A percentile compares a stretch with the other conserved stretches of the same genome.
Conservation (phyloP, 2,113 vertebrate species). For the Ramphastos sulfuratus region DNA sequence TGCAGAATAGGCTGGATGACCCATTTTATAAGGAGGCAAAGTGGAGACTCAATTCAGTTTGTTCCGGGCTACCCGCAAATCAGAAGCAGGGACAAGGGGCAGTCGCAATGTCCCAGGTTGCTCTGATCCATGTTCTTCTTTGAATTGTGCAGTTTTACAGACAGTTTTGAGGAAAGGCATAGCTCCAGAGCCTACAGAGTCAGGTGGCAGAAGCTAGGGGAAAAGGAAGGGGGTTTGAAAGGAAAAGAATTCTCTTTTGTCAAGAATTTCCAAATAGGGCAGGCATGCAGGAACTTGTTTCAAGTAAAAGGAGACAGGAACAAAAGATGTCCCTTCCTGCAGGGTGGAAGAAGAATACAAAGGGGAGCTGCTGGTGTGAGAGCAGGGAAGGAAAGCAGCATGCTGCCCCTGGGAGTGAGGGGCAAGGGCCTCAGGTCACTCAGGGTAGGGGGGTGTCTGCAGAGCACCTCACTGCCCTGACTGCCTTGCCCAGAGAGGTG, state of each 20-base stretch:
- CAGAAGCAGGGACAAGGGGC: background rate
- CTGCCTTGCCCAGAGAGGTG: background rate
- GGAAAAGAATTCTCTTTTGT: slow-evolving; percentile 1
- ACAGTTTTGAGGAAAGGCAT: background rate
- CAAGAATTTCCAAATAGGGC: slow-evolving; percentile 54
- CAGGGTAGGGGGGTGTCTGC: background rate
- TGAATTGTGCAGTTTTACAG: background rate
- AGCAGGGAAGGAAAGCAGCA: background rate
- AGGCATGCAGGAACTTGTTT: background rate
- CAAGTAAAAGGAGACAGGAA: background rate
- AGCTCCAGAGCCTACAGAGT: background rate
- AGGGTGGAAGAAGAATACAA: background rate
- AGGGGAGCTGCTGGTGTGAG: background rate
- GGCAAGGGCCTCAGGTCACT: rapidly evolving
- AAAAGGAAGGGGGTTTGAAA: background rate
- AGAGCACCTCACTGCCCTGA: background rate
- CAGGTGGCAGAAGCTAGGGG: background rate
- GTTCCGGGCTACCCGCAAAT: background rate
- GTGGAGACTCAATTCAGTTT: background rate
- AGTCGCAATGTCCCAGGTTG: background rate
- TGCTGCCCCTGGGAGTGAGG: rapidly evolving
- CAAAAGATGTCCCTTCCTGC: background rate
- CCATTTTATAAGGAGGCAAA: background rate
- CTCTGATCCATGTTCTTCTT: background rate
- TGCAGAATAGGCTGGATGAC: background rate